Evolutionary conservation across 2,888 invertebrate species (phyloP), one percentile per base, ranked within the genome.

Genomic region (Phoronis australis): DNA sequence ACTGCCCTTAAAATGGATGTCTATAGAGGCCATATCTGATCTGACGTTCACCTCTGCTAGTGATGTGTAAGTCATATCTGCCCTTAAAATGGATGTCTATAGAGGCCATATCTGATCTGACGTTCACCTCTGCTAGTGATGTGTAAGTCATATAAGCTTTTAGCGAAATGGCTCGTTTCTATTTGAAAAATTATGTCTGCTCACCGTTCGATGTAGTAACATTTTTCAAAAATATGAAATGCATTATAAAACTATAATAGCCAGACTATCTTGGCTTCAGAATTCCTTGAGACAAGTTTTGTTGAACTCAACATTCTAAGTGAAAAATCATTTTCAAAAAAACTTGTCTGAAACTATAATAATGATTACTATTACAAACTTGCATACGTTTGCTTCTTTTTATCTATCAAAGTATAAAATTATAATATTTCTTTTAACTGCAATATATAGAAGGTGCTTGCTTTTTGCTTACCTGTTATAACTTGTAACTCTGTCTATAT

Each of bases 81-180:
- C 74, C 74, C 1, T 52, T 74, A 21, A 71, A 73, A 50, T 75
- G 74, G 74, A 71, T 75, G 72, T 67, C 73, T 27, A 61, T 71
- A 18, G 74, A 75, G 45, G 61, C 73, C 48, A 71, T 75, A 44
- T 65, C 66, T 57, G 67, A 72, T 42, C 52, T 68, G 50, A 64
- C 61, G n/a, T 75, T 73, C 51, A 71, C 69, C 4, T 60, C 71
- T 4, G 65, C 65, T 21, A 73, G 71, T 57, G 74, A 75, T 54
- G 66, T 75, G 74, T 74, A 59, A 66, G 72, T 68, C n/a, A n/a
- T n/a, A n/a, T n/a, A n/a, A n/a, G n/a, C n/a, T n/a, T n/a, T n/a
- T n/a, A n/a, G n/a, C n/a, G n/a, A n/a, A n/a, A n/a, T n/a, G n/a
- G n/a, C n/a, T n/a, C n/a, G n/a, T n/a, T n/a, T n/a, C n/a, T n/a